These are phyloP conservation scores for Chymomyza procnemis DNA, from an alignment of 2,888 invertebrate genomes.

Conservation along the genomic window DNA sequence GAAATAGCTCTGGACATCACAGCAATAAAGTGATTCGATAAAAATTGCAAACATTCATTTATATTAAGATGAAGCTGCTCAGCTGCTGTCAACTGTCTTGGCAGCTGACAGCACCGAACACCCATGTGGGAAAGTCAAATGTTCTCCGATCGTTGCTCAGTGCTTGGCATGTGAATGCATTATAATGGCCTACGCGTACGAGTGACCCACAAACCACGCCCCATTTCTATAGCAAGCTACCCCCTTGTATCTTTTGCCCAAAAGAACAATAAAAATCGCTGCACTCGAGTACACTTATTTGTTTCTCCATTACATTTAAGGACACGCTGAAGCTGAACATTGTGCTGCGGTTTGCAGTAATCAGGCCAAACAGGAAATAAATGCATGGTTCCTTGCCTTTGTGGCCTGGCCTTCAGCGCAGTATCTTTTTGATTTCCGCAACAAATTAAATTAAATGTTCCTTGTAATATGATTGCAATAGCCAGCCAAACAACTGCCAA, in stretches of 20 bases:
- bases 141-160: background rate
- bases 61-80: background rate
- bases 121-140: background rate
- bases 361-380: no score
- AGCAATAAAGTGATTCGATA: background rate
- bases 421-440: conserved; percentile 57
- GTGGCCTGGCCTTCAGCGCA: background rate
- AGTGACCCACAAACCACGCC: background rate
- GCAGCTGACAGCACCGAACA: background rate
- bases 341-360: conserved; percentile 23
- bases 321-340: conserved; percentile 42
- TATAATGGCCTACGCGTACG: background rate
- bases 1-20: background rate
- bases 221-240: background rate
- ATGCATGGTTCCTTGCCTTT: background rate
- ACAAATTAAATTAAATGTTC: conserved; percentile 69
- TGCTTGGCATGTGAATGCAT: background rate
- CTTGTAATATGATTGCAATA: conserved; percentile 67
- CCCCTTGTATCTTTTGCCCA: no score
- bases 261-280: background rate
- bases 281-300: conserved; percentile 15
- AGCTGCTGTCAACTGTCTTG: background rate
- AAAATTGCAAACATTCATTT: background rate
- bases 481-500: background rate
- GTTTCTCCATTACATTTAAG: conserved; percentile 51